Evolutionary conservation across 1,140 invertebrate genomes (phyloP).

Genomic region (Bombus cullumanus): DNA sequence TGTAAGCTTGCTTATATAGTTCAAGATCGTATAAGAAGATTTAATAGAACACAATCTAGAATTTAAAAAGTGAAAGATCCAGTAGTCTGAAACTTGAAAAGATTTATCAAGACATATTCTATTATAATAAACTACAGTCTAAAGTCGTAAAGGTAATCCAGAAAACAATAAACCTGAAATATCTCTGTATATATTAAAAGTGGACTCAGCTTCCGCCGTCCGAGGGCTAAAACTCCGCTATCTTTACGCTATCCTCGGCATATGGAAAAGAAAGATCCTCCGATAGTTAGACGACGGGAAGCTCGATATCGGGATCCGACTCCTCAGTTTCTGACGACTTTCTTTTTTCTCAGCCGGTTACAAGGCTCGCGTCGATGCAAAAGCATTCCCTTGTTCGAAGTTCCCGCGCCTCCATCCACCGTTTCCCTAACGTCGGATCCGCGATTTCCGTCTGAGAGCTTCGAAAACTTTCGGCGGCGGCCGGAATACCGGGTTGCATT

Average conservation of each 20-base stretch:
- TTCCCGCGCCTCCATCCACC: constrained; percentile 55
- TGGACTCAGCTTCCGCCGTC: no score
- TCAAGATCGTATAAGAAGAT: not conserved
- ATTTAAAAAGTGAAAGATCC: not conserved
- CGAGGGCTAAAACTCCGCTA: not conserved
- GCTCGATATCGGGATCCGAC: constrained; percentile 41
- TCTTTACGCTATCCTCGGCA: not conserved
- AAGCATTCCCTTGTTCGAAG: constrained; percentile 76
- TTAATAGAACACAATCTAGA: not conserved
- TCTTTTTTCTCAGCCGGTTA: constrained; percentile 53
- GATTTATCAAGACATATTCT: no score
- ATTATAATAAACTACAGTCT: not conserved
- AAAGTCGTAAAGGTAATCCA: not conserved
- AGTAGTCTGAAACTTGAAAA: not conserved
- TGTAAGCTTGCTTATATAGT: no score
- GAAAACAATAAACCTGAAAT: not conserved
- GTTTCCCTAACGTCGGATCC: constrained; percentile 38
- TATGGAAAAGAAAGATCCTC: not conserved
- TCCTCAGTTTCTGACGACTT: constrained; percentile 57
- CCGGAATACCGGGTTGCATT: constrained; percentile 62
- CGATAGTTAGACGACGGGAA: constrained; percentile 21
- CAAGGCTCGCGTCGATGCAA: constrained; percentile 66
- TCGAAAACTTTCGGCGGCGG: constrained; percentile 63
- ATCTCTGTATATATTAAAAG: not conserved
- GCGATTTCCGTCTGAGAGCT: constrained; percentile 70